A percentile compares a stretch with the other conserved stretches of the same genome.
phyloP scores from a whole-genome alignment of 2,888 invertebrate genomes.

The Amphipoea lucens region DNA sequence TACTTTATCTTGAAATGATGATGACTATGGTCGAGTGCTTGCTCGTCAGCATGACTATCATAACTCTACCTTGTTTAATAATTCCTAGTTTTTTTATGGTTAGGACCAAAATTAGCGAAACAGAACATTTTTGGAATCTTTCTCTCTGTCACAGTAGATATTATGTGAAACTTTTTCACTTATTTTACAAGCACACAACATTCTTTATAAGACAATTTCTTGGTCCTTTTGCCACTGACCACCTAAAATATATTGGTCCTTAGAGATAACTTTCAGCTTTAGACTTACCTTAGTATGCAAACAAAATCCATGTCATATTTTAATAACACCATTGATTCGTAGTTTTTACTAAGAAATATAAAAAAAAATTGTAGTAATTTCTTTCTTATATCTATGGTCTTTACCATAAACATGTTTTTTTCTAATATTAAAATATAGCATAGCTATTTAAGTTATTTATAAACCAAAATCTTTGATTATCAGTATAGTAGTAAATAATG shows the following conservation, averaged over 20 bases:
- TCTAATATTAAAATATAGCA: neutral
- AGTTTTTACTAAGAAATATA: too few species aligned
- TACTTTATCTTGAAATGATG: neutral
- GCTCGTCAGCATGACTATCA: neutral
- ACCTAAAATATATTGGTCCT: neutral
- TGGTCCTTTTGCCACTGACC: neutral
- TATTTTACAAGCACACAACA: neutral
- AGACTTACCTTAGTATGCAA: neutral
- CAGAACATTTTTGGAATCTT: neutral
- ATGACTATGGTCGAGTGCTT: neutral
- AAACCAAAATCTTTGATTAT: slow-evolving; percentile 52
- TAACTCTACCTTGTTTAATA: too few species aligned
- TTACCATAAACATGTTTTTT: neutral
- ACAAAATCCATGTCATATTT: neutral
- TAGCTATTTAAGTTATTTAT: slow-evolving; percentile 31
- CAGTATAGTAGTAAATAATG: slow-evolving; percentile 45
- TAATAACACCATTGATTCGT: neutral
- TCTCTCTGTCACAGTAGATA: neutral
- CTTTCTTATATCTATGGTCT: too few species aligned
- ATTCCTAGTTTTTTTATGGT: neutral
- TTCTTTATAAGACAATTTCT: neutral
- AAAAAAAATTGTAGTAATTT: too few species aligned
- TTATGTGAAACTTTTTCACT: neutral
- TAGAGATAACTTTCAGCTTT: neutral
- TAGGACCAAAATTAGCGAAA: neutral